Evolutionary conservation across 2,113 vertebrate species (phyloP).

Genomic region (Hippocampus mohnikei): DNA sequence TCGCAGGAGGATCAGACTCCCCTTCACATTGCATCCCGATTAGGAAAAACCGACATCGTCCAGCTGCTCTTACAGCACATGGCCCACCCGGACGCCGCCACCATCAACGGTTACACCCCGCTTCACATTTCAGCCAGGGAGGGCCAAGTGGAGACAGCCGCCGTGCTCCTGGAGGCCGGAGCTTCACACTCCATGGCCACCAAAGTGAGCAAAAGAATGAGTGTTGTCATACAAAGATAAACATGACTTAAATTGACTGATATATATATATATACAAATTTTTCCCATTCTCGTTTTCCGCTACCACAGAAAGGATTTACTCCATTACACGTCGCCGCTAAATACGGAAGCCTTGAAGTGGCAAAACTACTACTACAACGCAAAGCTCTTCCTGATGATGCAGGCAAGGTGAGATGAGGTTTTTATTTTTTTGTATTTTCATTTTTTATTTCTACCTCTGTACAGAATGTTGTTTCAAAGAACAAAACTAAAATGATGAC

Average conservation of each 20-base stretch:
- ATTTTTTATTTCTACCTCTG: background rate
- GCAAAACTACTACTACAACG: slow-evolving; percentile 91
- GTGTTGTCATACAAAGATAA: background rate
- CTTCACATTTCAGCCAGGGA: slow-evolving; percentile 95
- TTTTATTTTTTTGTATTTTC: background rate
- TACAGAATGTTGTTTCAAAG: background rate
- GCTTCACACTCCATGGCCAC: slow-evolving; percentile 91
- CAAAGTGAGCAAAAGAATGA: slow-evolving; percentile 70
- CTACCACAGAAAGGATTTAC: slow-evolving; percentile 91
- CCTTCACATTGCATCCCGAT: slow-evolving; percentile 92
- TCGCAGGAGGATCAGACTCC: slow-evolving; percentile 96
- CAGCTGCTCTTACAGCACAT: slow-evolving; percentile 95
- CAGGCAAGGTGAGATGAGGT: slow-evolving; percentile 82
- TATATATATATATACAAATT: too few species aligned
- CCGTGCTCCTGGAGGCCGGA: slow-evolving; percentile 89
- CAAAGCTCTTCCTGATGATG: slow-evolving; percentile 81
- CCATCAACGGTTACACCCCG: slow-evolving; percentile 92
- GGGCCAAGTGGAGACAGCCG: slow-evolving; percentile 91
- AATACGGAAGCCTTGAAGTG: slow-evolving; percentile 94
- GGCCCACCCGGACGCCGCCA: slow-evolving; percentile 95
- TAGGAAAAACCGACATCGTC: slow-evolving; percentile 97
- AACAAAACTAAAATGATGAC: background rate
- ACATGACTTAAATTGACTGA: background rate
- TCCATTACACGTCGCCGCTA: slow-evolving; percentile 92
- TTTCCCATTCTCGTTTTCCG: background rate